Base-by-base conservation (phyloP, 2,888 invertebrate species). In the Spialia ferax region DNA sequence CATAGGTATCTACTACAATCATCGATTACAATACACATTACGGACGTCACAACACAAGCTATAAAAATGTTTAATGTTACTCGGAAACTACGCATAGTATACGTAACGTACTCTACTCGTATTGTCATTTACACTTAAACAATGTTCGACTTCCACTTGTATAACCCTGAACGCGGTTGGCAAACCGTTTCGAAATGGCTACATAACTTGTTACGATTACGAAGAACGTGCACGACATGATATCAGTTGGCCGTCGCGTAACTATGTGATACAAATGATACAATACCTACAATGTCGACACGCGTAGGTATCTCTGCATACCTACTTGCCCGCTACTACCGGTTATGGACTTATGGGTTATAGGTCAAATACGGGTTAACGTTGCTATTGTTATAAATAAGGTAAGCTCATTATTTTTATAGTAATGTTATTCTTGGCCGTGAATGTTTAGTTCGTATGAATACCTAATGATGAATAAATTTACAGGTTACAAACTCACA, bases 281-380 rank as follows among this genome's bases (percentile, higher is more conserved):
- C 42, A 55, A 63, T 55, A n/a, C 5, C 2, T 35, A 42, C 63
- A 63, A 63, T 63, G 63, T 63, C 63, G 45, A 45, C 63, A 48
- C 48, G 22, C 45, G 56, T 63, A 45, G 29, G 56, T 63, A 45
- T 54, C 52, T 29, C 15, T 42, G 15, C 42, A n/a, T n/a, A 15
- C 42, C 42, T n/a, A 15, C 42, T 42, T 42, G 42, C 42, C 26
- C 35, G 3, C 56, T 29, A n/a, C n/a, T 26, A 26, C 26, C 26
- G 26, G 26, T 26, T 26, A 26, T 26, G 26, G 26, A 5, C 6
- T 5, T 26, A 6, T 26, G 26, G 26, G 26, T 26, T 26, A 26
- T 26, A 26, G 26, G 2, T 29, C 1, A 29, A 29, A 5, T 1
- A 29, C 1, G 29, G 29, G 29, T 29, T 1, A 7, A 8, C 29